Base-by-base conservation (phyloP, 1,140 invertebrate species). In the Archegozetes longisetosus region DNA sequence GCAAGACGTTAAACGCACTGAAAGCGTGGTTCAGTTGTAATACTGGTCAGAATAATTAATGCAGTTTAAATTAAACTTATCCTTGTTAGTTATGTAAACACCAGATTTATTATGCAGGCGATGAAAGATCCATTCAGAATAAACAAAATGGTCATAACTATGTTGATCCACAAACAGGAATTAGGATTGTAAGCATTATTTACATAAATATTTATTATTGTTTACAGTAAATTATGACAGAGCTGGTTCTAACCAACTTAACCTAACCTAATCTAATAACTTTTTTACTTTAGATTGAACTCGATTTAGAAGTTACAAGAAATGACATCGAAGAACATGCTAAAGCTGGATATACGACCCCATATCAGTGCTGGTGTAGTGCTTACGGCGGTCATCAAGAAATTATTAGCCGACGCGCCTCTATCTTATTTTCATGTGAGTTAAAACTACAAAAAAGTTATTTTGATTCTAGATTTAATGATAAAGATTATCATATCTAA, bases 201-300 rank as follows among this genome's bases (percentile, higher is more conserved):
- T 52, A 25, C 20, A 52, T 14, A 52, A 25, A 28, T 9, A n/a
- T n/a, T 52, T 52, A 24, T 52, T 52, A 24, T 52, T 52, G 20
- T 28, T 25, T 9, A 6, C 6, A 52, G 4, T 9, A 52, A n/a
- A 52, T 25, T 25, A 52, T 52, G 4, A n/a, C 17, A 9, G 6
- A 40, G 6, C 17, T 40, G 32, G 17, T 40, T 40, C 17, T 40
- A 40, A 9, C 17, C 17, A 6, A 17, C 32, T 40, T 40, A 40
- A 40, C 17, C 17, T 40, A 9, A 40, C 17, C 32, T 40, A 40
- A 40, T 9, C 17, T 40, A 9, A 40, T 40, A n/a, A n/a, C n/a
- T n/a, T n/a, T n/a, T n/a, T n/a, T n/a, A n/a, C n/a, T n/a, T 58
- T 47, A 60, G 58, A 60, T 60, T 55, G 58, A 60, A 55, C 22